Conservation (phyloP, 1,140 invertebrate species). For the Cydia amplana region DNA sequence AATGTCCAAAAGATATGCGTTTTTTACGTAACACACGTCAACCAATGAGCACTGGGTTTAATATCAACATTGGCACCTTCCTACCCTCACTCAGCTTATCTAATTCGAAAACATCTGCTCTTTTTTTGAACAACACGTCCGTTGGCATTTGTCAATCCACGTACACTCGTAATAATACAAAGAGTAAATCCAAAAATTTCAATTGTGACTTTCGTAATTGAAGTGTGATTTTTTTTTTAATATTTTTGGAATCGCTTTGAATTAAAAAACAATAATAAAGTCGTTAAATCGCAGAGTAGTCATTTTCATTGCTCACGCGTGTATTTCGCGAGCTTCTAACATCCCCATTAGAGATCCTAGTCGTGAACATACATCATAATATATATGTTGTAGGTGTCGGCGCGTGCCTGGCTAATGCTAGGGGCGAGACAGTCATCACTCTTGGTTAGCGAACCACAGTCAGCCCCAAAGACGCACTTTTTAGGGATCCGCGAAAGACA, state of each 20-base stretch:
- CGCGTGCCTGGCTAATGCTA: conserved; percentile 60
- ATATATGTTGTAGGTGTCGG: conserved; percentile 32
- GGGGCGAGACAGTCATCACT: conserved; percentile 64
- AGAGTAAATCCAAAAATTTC: neutral
- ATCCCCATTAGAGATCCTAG: neutral
- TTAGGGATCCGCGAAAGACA: conserved; percentile 42
- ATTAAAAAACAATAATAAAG: neutral
- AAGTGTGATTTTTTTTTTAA: neutral
- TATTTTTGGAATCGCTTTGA: neutral
- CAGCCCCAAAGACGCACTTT: conserved; percentile 62
- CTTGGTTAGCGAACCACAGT: conserved; percentile 66
- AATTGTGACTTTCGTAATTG: neutral
- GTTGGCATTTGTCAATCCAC: conserved; percentile 10
- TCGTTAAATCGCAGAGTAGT: too few relatives aligned
- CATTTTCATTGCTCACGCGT: neutral
- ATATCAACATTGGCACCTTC: conserved; percentile 28
- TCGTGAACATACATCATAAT: conserved; percentile 1
- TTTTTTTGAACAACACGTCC: conserved; percentile 7
- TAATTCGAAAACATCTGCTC: conserved; percentile 22
- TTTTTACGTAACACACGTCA: neutral
- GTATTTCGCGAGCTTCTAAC: conserved; percentile 1
- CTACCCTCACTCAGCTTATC: conserved; percentile 24
- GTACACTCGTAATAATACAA: conserved; percentile 5
- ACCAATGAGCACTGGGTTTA: conserved; percentile 22
- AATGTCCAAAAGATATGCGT: neutral